Conservation (phyloP, 2,797 vertebrate species). For the Kryptopterus vitreolus region DNA sequence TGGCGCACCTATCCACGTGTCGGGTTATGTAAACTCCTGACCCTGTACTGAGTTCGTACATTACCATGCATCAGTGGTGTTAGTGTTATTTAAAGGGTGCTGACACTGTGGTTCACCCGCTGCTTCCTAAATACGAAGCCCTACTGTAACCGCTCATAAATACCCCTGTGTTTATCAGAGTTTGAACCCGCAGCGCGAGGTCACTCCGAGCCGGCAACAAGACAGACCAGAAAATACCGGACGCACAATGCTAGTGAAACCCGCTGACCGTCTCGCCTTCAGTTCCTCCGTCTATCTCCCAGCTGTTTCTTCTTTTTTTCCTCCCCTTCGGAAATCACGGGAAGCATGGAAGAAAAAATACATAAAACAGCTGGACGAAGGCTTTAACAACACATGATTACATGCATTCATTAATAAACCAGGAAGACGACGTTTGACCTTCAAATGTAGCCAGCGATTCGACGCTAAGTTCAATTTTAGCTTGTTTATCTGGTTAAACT, state of each 20-base stretch:
- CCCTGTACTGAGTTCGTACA: constrained; percentile 32
- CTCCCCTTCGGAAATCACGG: neutral
- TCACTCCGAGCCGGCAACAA: constrained; percentile 14
- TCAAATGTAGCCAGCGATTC: neutral
- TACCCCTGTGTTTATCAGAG: constrained; percentile 45
- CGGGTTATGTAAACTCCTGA: constrained; percentile 26
- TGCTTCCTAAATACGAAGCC: constrained; percentile 45
- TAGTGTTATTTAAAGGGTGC: constrained; percentile 50
- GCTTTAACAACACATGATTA: neutral
- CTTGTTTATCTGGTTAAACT: neutral
- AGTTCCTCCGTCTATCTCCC: neutral
- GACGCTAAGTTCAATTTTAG: neutral
- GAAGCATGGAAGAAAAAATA: constrained; percentile 37
- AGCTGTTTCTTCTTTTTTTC: neutral
- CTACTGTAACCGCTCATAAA: constrained; percentile 45
- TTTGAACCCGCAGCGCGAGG: constrained; percentile 30
- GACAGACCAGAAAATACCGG: constrained; percentile 28
- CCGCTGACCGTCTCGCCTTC: constrained; percentile 32
- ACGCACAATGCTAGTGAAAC: constrained; percentile 26
- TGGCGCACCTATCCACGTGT: constrained; percentile 24
- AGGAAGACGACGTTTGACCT: neutral
- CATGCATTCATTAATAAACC: constrained; percentile 7
- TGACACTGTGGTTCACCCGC: constrained; percentile 39
- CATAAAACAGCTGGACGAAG: constrained; percentile 11
- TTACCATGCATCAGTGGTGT: constrained; percentile 28